These are phyloP conservation scores for Proales similis DNA, from an alignment of 1,140 invertebrate species.

Conservation along the genomic window DNA sequence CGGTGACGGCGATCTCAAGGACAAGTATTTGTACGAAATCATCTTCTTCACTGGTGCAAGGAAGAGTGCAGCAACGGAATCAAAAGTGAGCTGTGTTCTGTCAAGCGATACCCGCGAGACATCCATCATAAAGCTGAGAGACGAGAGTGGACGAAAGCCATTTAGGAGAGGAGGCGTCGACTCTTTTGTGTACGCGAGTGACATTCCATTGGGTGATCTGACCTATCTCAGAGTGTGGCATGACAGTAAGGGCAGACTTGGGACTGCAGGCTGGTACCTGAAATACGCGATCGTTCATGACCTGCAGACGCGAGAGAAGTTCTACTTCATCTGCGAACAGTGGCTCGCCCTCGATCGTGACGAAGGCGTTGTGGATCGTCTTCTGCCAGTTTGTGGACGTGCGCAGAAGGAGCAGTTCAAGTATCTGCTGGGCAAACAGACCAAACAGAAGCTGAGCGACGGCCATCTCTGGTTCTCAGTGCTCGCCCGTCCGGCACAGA, in stretches of 20 bases:
- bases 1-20: conserved; percentile 54
- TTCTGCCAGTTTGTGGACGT: conserved; percentile 49
- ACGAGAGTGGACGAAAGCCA: conserved; percentile 49
- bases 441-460: conserved; percentile 51
- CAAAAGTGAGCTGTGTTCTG: conserved; percentile 48
- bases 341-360: conserved; percentile 54
- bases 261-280: conserved; percentile 57
- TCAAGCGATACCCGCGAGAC: conserved; percentile 57
- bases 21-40: conserved; percentile 59
- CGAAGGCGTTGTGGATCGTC: conserved; percentile 51
- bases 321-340: conserved; percentile 55
- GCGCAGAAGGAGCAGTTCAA: conserved; percentile 50
- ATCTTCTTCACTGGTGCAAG: conserved; percentile 56
- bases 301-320: conserved; percentile 56
- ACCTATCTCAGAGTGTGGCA: conserved; percentile 53
- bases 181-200: conserved; percentile 56
- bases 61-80: conserved; percentile 55
- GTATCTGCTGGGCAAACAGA: conserved; percentile 50
- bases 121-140: conserved; percentile 51
- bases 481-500: conserved; percentile 46
- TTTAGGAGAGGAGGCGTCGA: conserved; percentile 53
- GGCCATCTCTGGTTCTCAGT: conserved; percentile 53
- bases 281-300: conserved; percentile 56
- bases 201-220: conserved; percentile 47
- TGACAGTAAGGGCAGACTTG: no score